These are phyloP conservation scores for Pteruthius melanotis DNA, from an alignment of 2,113 vertebrate genomes.

Conservation along the genomic window DNA sequence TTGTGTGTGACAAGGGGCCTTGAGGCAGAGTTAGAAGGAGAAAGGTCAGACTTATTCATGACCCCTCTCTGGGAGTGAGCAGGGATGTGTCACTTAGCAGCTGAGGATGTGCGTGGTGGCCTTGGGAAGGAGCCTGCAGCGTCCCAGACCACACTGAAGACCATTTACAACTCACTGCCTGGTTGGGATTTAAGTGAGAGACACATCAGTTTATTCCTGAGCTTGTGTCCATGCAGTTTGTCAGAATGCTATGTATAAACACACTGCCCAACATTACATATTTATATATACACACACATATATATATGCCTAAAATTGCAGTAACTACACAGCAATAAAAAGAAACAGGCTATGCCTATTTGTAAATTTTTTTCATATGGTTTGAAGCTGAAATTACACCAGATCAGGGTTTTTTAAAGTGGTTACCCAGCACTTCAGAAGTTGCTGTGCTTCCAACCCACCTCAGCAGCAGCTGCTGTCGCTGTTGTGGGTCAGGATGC, in stretches of 20 bases:
- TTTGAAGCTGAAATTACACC: neutral
- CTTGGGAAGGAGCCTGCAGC: neutral
- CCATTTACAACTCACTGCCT: fast-evolving
- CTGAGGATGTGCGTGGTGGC: neutral
- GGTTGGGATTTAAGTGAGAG: neutral
- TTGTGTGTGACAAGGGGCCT: neutral
- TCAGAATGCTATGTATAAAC: neutral
- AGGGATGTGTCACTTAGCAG: fast-evolving
- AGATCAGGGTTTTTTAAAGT: neutral
- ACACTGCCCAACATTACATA: neutral
- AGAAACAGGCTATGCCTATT: neutral
- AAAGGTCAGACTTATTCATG: neutral
- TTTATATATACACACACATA: neutral
- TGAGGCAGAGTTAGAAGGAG: neutral
- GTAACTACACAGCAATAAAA: neutral
- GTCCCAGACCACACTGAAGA: neutral
- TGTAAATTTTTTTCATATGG: neutral
- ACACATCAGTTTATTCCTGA: neutral
- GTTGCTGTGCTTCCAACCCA: neutral
- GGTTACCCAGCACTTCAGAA: neutral
- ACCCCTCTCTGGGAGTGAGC: neutral
- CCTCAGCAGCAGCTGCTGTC: neutral
- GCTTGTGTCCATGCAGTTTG: neutral
- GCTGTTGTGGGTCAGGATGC: neutral
- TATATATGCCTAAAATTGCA: neutral